Conservation (phyloP, 1,140 invertebrate genomes). For the Drosophila orosa region DNA sequence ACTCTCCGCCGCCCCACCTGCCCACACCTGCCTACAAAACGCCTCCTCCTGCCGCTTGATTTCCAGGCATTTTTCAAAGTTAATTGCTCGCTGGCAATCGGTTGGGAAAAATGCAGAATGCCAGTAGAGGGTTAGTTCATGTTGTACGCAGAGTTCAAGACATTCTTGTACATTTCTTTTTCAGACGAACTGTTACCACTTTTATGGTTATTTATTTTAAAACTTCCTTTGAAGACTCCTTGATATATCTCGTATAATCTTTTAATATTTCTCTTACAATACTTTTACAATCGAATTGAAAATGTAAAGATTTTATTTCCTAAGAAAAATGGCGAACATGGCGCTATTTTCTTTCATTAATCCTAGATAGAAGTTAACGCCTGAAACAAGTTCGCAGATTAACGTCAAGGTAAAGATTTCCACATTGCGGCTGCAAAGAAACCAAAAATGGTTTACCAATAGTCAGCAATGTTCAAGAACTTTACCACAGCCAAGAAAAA, state of each 20-base stretch:
- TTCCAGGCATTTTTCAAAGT: slow-evolving; percentile 55
- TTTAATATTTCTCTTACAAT: not conserved
- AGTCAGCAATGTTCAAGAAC: slow-evolving; percentile 67
- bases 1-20: slow-evolving; percentile 26
- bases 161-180: slow-evolving; percentile 4
- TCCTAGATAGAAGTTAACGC: slow-evolving; percentile 10
- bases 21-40: too few species aligned
- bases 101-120: slow-evolving; percentile 28
- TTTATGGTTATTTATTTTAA: not conserved
- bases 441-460: slow-evolving; percentile 29
- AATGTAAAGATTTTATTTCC: not conserved
- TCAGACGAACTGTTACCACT: slow-evolving; percentile 9
- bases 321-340: slow-evolving; percentile 29
- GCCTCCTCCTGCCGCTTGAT: slow-evolving; percentile 29
- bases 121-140: slow-evolving; percentile 6
- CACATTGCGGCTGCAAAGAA: slow-evolving; percentile 52
- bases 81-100: slow-evolving; percentile 55
- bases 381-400: slow-evolving; percentile 57
- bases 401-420: slow-evolving; percentile 64
- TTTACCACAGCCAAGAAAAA: slow-evolving; percentile 52
- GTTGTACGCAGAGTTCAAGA: not conserved
- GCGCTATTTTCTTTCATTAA: slow-evolving; percentile 27
- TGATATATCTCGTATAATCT: not conserved
- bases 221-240: not conserved
- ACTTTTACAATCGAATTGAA: too few species aligned